These are phyloP conservation scores for Chydorus sphaericus DNA, from an alignment of 2,888 invertebrate genomes.

Conservation along the genomic window DNA sequence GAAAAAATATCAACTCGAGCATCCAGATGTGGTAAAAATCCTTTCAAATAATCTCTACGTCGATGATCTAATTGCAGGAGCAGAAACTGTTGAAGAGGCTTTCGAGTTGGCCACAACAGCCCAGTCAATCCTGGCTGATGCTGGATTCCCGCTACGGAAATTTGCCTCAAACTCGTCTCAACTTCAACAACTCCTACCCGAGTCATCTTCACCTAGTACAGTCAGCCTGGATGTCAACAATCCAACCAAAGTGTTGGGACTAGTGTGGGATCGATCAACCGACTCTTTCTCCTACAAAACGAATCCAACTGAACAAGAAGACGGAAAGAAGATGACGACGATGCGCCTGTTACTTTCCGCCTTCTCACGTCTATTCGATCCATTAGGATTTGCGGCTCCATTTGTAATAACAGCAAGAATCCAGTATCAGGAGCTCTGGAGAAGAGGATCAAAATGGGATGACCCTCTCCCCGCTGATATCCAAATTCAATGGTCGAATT, in stretches of 20 bases:
- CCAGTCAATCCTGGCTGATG: slow-evolving; percentile 2
- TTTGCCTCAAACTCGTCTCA: not conserved
- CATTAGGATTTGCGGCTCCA: not conserved
- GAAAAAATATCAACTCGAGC: not conserved
- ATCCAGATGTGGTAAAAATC: not conserved
- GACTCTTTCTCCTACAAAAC: no score
- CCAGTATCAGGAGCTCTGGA: not conserved
- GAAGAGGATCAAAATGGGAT: not conserved
- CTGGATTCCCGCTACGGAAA: slow-evolving; percentile 1
- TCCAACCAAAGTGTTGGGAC: no score
- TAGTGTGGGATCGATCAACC: not conserved
- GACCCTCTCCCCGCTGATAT: not conserved
- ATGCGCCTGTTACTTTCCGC: no score
- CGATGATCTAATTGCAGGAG: not conserved
- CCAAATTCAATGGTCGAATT: not conserved
- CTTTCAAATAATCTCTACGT: not conserved
- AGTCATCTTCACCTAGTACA: no score
- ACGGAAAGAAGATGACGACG: not conserved
- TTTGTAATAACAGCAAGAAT: not conserved
- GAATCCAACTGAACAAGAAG: no score
- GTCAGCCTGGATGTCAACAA: no score
- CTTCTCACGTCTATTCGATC: not conserved
- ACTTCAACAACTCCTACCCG: no score
- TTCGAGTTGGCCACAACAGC: not conserved
- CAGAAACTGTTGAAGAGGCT: not conserved